phyloP scores from a whole-genome alignment of 2,888 invertebrate genomes.

The Minunthozetes semirufus region DNA sequence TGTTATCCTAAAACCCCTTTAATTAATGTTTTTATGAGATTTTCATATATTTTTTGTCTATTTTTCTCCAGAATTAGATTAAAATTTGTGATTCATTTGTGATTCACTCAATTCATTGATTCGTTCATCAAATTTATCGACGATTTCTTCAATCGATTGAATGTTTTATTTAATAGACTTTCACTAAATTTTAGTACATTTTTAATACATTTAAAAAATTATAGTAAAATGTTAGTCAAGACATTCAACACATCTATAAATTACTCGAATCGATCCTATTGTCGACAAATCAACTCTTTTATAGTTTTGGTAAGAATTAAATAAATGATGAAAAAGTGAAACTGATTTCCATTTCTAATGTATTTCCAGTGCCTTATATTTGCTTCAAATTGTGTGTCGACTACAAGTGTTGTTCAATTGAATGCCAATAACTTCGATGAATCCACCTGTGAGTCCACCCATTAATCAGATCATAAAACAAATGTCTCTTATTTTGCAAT shows the following conservation, averaged over 20 bases:
- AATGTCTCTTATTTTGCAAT: not conserved
- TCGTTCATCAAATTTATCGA: not conserved
- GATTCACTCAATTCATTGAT: not conserved
- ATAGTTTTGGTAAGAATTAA: conserved; percentile 19
- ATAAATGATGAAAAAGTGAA: not conserved
- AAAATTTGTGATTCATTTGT: not conserved
- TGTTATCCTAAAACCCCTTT: not conserved
- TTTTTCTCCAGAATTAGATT: not conserved
- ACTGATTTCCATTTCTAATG: not conserved
- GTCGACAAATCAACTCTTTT: not conserved
- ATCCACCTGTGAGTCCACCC: conserved; percentile 23
- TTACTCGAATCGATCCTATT: not conserved
- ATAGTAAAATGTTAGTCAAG: conserved; percentile 11
- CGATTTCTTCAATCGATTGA: not conserved
- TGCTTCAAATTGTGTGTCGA: not conserved
- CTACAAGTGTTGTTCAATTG: conserved; percentile 32
- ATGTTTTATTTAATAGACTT: not conserved
- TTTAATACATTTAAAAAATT: not conserved
- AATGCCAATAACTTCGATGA: conserved; percentile 34
- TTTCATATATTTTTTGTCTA: not conserved
- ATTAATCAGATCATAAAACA: not conserved
- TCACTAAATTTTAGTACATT: not conserved
- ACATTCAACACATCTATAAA: not conserved
- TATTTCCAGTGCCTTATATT: conserved; percentile 28
- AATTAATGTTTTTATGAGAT: not conserved